Percentiles rank a stretch among this genome's conserved stretches.
These are phyloP conservation scores for Rhabdomys dilectus DNA, from an alignment of 2,113 vertebrate species.

Conservation along the genomic window DNA sequence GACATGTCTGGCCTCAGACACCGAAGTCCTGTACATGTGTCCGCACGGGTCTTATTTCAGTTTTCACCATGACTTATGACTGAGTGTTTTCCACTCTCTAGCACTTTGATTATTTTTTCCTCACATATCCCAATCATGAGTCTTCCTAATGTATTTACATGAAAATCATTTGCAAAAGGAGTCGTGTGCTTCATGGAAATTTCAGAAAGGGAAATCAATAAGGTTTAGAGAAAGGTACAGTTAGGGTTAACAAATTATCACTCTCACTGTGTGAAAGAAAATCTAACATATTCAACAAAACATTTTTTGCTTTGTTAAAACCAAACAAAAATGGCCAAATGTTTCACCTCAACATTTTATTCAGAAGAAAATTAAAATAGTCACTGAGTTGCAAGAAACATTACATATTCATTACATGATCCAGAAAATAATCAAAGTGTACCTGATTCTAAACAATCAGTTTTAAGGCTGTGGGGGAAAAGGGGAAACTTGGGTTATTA, in stretches of 20 bases:
- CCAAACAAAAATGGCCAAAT: not conserved
- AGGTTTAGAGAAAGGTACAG: not conserved
- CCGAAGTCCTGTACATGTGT: not conserved
- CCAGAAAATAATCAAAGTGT: not conserved
- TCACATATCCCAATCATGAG: not conserved
- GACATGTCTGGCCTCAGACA: conserved; percentile 26
- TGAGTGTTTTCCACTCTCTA: not conserved
- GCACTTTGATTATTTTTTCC: conserved; percentile 33
- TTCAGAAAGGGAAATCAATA: conserved; percentile 18
- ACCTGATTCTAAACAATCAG: not conserved
- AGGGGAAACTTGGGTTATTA: not conserved
- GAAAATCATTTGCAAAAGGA: not conserved
- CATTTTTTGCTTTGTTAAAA: not conserved
- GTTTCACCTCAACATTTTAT: not conserved
- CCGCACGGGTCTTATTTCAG: not conserved
- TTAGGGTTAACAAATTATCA: not conserved
- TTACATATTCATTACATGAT: not conserved
- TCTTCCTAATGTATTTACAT: not conserved
- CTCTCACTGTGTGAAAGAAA: conserved; percentile 3
- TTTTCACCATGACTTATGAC: not conserved
- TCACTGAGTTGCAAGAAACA: not conserved
- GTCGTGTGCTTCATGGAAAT: not conserved
- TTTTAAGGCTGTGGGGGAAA: not conserved
- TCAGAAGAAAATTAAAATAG: not conserved
- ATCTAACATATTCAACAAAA: not conserved